Percentiles rank a stretch among this genome's conserved stretches.
Conservation (phyloP, 2,113 vertebrate species). For the Machaerirhynchus nigripectus region DNA sequence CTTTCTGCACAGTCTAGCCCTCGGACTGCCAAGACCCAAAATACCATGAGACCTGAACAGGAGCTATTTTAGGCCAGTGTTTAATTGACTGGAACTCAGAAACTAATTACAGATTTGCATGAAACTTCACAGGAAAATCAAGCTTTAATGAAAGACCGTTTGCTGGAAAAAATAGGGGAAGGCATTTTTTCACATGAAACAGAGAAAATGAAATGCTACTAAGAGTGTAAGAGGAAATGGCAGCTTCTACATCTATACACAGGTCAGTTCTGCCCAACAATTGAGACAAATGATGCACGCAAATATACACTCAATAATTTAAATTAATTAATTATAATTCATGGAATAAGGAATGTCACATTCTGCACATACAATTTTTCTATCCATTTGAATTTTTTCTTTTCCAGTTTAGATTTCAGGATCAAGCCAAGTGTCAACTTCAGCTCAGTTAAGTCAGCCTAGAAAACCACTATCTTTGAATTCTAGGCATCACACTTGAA, state of each 20-base stretch:
- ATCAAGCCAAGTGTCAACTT: neutral
- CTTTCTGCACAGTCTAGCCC: neutral
- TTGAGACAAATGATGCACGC: neutral
- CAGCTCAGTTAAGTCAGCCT: neutral
- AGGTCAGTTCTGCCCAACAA: neutral
- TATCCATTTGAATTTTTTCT: neutral
- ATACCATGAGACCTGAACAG: neutral
- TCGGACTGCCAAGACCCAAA: neutral
- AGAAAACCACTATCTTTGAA: neutral
- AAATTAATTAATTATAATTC: neutral
- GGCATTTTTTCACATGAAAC: neutral
- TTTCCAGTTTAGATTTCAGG: neutral
- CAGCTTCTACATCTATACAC: neutral
- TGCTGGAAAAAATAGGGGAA: neutral
- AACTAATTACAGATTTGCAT: slow-evolving; percentile 29
- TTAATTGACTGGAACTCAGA: slow-evolving; percentile 21
- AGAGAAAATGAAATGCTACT: neutral
- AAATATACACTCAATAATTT: neutral
- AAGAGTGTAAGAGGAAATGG: neutral
- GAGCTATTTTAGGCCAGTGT: neutral
- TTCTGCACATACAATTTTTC: neutral
- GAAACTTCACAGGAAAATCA: neutral
- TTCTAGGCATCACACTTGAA: neutral
- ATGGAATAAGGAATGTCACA: neutral
- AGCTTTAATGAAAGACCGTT: neutral